Evolutionary conservation across 1,140 invertebrate species (phyloP), one percentile per base, ranked within the genome.

Genomic region (Oreohelix idahoensis): DNA sequence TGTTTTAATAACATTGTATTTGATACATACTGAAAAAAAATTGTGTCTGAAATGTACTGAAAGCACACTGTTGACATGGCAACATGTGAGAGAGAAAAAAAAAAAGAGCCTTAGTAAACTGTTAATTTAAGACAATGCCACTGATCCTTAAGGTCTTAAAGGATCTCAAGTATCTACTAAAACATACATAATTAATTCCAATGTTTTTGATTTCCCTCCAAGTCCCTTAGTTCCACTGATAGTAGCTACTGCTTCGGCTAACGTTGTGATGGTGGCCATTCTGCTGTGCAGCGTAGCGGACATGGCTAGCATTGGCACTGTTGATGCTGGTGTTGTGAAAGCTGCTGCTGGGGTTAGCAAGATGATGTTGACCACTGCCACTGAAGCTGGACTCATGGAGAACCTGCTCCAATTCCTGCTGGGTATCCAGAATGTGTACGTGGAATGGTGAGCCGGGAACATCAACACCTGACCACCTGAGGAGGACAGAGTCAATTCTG

Each of bases 391-490:
- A 58, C 45, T 88, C 88, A 26, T 86, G 83, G 71, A 89, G 71
- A 38, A 86, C 84, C 75, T 88, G 87, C 73, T 89, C 87, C 74
- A 99, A 94, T 93, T 99, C 98, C 91, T 99, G 97, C 93, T 99
- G 97, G 10, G 98, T 99, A 91, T 99, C 98, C 92, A 99, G 98
- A 88, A 99, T 99, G 96, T 99, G 98, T 78, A 99, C 98, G 73
- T 96, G 96, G 94, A 99, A 99, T 0, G 99, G 99, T 63, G 97
- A 99, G 15, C 98, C 98, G 49, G 91, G 91, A 20, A 92, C 98
- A 88, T 99, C 95, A 87, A 99, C 96, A 51, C 97, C 98, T 23
- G 98, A 98, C 98, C 98, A 99, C 92, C 80, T 82, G 66, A 17
- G 8, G 42, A 81, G 26, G 26, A 58, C 23, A 58, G 26, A 23